Evolutionary conservation across 2,113 vertebrate species (phyloP).

Genomic region (Polypterus senegalus): DNA sequence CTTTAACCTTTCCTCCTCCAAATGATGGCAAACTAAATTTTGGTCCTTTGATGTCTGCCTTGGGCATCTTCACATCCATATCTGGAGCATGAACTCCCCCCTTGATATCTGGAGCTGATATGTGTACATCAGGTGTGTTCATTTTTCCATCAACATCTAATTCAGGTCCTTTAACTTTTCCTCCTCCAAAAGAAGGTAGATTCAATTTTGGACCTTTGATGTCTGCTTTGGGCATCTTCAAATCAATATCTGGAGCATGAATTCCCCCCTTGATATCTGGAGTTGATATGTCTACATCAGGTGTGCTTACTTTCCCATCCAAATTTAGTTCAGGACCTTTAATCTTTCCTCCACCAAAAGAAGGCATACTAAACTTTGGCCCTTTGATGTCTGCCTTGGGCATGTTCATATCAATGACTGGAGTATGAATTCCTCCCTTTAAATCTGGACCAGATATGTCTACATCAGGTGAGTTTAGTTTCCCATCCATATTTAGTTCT

Average conservation of each 20-base stretch:
- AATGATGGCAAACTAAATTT: conserved; percentile 31
- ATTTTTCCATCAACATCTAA: conserved; percentile 17
- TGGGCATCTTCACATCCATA: conserved; percentile 34
- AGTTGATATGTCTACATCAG: conserved; percentile 29
- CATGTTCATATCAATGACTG: conserved; percentile 20
- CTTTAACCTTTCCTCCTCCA: conserved; percentile 27
- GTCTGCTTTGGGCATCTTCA: conserved; percentile 23
- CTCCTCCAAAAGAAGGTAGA: conserved; percentile 3
- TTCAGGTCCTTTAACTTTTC: conserved; percentile 19
- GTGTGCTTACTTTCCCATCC: conserved; percentile 24
- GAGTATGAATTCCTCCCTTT: conserved; percentile 22
- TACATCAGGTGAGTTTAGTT: conserved; percentile 10
- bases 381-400: conserved; percentile 24
- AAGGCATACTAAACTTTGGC: conserved; percentile 36
- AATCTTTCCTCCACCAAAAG: conserved; percentile 25
- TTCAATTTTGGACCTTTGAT: conserved; percentile 22
- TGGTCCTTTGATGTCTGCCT: conserved; percentile 31
- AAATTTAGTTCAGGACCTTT: conserved; percentile 32
- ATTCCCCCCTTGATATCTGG: conserved; percentile 28
- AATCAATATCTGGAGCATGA: conserved; percentile 23
- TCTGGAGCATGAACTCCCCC: conserved; percentile 30
- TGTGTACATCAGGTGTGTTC: conserved; percentile 21
- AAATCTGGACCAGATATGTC: conserved; percentile 24
- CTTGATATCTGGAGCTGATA: conserved; percentile 27
- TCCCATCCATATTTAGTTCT: conserved; percentile 24